Base-by-base conservation (phyloP, 2,888 invertebrate genomes). In the Acheta domesticus region DNA sequence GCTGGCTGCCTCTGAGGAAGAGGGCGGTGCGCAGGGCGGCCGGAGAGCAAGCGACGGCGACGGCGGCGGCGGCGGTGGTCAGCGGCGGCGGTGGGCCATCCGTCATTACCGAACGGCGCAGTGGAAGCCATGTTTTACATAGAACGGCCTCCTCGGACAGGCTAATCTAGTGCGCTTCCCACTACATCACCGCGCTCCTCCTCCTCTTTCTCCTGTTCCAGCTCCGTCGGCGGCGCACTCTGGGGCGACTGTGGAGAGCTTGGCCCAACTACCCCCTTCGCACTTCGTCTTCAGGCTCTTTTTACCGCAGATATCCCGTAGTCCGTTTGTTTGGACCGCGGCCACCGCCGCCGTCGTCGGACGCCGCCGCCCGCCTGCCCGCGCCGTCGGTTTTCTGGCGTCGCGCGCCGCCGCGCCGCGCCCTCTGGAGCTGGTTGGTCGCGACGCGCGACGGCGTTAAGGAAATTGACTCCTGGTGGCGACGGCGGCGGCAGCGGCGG, bases 101-200 rank as follows among this genome's bases (percentile, higher is more conserved):
- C 62, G 62, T 62, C 62, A 62, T 62, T 62, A 62, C 62, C 62
- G 62, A 62, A 62, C 16, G 62, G 16, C 62, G n/a, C 62, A 62
- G 62, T 62, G 62, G 62, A 62, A 62, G 62, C 62, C 62, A 62
- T 62, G 62, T 62, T 62, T 62, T 62, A 62, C 62, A 62, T 62
- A 62, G 62, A 62, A 62, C 62, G 62, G n/a, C 62, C n/a, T 62
- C 62, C 16, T n/a, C 62, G 36, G 62, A 62, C 62, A 62, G 62
- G 62, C 62, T 62, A 62, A 62, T 62, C 62, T 62, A 62, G 16
- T 19, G 62, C 62, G 62, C 16, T 62, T 62, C 62, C 62, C 62
- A 19, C 62, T n/a, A 19, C n/a, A 14, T n/a, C 62, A 19, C 62
- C 62, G 3, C 14, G 62, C 62, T 36, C 62, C 62, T 62, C n/a